Conservation (phyloP, 2,113 vertebrate species). For the Pseudopodoces humilis region DNA sequence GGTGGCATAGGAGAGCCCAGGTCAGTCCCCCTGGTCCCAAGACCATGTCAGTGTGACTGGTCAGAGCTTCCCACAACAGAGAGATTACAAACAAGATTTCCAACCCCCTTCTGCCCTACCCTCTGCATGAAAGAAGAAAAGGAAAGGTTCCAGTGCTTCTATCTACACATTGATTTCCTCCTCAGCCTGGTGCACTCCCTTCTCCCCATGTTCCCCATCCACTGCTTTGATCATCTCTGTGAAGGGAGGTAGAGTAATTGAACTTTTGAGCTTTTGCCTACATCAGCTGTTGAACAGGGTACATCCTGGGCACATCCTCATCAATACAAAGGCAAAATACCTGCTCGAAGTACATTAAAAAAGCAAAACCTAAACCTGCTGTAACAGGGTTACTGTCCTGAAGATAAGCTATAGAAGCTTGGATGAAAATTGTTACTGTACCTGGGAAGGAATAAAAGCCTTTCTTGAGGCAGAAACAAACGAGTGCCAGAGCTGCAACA, state of each 20-base stretch:
- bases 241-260: neutral
- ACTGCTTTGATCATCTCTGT: neutral
- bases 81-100: neutral
- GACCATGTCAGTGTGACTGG: neutral
- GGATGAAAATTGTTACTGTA: neutral
- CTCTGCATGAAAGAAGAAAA: neutral
- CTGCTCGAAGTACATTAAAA: neutral
- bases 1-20: no score
- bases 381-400: neutral
- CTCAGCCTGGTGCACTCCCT: neutral
- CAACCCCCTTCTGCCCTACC: neutral
- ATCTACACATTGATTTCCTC: neutral
- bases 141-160: neutral
- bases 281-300: neutral
- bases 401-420: neutral
- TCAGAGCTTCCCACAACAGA: neutral
- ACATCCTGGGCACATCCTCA: neutral
- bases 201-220: neutral
- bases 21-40: neutral
- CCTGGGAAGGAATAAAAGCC: neutral
- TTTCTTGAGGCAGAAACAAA: neutral
- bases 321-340: neutral
- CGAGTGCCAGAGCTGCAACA: rapidly evolving
- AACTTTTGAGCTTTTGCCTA: neutral
- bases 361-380: neutral